Evolutionary conservation across 2,888 invertebrate species (phyloP).

Genomic region (Siphonodentalium dalli): DNA sequence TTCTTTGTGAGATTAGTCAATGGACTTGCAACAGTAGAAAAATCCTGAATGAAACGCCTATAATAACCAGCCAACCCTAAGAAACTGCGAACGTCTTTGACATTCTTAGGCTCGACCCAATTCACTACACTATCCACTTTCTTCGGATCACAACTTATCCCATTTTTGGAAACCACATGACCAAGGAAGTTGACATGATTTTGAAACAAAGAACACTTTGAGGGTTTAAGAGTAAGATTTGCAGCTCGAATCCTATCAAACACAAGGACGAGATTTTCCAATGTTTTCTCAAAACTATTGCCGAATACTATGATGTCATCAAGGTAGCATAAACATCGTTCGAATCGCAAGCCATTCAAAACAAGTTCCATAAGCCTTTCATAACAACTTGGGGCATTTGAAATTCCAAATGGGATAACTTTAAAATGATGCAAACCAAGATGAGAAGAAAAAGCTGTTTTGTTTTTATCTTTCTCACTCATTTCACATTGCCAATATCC

Average conservation of each 20-base stretch:
- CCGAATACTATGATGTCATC: conserved; percentile 18
- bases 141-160: conserved; percentile 5
- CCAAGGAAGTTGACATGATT: conserved; percentile 18
- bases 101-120: conserved; percentile 7
- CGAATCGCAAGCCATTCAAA: no score
- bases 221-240: conserved; percentile 10
- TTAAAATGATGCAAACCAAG: no score
- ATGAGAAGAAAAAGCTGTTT: no score
- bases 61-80: not conserved
- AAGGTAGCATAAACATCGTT: conserved; percentile 7
- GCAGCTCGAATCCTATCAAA: conserved; percentile 1
- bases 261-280: conserved; percentile 1
- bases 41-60: not conserved
- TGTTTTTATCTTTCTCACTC: no score
- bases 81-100: conserved; percentile 9
- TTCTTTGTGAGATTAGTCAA: not conserved
- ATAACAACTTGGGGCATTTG: no score
- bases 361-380: no score
- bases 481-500: conserved; percentile 1
- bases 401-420: no score
- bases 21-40: not conserved
- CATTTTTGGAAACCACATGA: conserved; percentile 19
- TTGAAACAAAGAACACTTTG: conserved; percentile 15
- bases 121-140: conserved; percentile 8
- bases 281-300: conserved; percentile 13